Base-by-base conservation (phyloP, 2,113 vertebrate genomes). In the Nannospalax galili region DNA sequence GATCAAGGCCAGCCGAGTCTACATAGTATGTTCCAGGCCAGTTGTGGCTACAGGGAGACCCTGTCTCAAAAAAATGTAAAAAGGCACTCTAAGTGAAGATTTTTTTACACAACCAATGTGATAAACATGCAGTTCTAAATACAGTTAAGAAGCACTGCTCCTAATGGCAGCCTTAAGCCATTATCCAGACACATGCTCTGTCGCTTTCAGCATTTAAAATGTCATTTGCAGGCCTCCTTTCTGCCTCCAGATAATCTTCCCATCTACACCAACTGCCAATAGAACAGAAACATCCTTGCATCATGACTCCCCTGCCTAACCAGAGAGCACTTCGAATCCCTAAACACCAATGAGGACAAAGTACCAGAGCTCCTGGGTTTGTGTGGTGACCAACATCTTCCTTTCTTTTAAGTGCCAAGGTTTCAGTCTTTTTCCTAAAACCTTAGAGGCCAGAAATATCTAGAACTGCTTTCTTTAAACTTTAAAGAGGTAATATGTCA, bases 401-500 rank as follows among this genome's bases (percentile, higher is more conserved):
- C 80, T 70, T 85, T 73, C 77, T 88, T 26, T 84, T 84, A 20
- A 42, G 40, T 42, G 0, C 10, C 8, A 69, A 87, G 17, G 69
- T 37, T 87, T 84, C 64, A 60, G 42, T 10, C 48, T 58, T 88
- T 89, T 88, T 88, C 81, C 84, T 87, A 58, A 95, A 93, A 88
- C 17, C 6, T 28, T 32, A 67, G 67, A 88, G 62, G 72, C 60
- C 30, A 85, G 69, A 95, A 91, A 77, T 80, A 62, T 77, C 42
- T 35, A 67, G 30, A 88, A 91, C 42, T 70, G 8, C 22, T 65
- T 35, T 88, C 89, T 35, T 52, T 42, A 35, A 82, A 65, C 45
- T 85, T 69, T 73, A 32, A 40, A 73, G 67, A 75, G 24, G 20
- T 17, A 72, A 62, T 12, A 17, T 0, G 56, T 42, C 24, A 28